Evolutionary conservation across 1,140 invertebrate genomes (phyloP), one percentile per base, ranked within the genome.

Genomic region (Leucophenga varia): DNA sequence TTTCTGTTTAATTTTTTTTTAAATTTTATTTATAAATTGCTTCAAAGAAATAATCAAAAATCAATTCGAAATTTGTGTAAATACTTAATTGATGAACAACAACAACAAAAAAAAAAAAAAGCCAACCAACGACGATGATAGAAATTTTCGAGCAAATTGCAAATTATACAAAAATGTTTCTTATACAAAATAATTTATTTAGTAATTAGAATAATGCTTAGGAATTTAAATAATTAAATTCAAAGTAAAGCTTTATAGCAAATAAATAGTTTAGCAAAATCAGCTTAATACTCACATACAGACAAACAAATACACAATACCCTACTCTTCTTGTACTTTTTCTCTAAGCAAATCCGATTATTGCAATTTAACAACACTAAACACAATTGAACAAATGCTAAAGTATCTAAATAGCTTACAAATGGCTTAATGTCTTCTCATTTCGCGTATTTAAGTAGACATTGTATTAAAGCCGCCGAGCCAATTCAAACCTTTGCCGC

Each of bases 61-160:
- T n/a, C n/a, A n/a, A n/a, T n/a, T n/a, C n/a, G n/a, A 46, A 43
- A 57, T 55, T 59, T 59, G 59, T 63, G 63, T 67, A 65, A 54
- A 65, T 64, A 64, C 14, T 21, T 34, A 21, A 31, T 13, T 53
- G 28, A 49, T 49, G 46, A 25, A 25, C 44, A 28, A 52, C 43
- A 6, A 53, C 5, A 25, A 25, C 10, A 25, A 6, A 10, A 25
- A 25, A 25, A 25, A 25, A 25, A 25, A 25, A 25, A 25, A 25
- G n/a, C n/a, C n/a, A n/a, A n/a, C n/a, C n/a, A 25, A 6, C 22
- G 22, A 25, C 22, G 54, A 67, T 68, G 64, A 67, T 67, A 67
- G 63, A 67, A 67, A 67, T 67, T 59, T 64, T 68, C 58, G 63
- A 49, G 49, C 53, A 52, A 55, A 41, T 43, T 16, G 22, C 22